These are phyloP conservation scores for Ophion ellenae DNA, from an alignment of 2,888 invertebrate genomes.

Conservation along the genomic window DNA sequence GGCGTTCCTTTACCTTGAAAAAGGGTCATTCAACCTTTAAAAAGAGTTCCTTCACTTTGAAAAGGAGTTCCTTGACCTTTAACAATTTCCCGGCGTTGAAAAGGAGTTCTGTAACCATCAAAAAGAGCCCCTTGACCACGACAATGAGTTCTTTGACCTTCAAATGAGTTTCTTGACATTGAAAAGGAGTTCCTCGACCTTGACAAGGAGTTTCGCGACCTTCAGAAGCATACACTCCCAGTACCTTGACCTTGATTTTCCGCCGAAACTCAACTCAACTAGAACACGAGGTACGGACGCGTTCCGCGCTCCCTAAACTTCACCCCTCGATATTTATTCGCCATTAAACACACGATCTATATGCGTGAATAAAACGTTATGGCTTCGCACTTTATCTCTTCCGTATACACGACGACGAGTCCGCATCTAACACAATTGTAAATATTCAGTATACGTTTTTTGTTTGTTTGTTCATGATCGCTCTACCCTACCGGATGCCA, in stretches of 20 bases:
- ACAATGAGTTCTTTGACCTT: neutral
- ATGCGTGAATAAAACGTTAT: constrained; percentile 57
- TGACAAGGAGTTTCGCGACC: neutral
- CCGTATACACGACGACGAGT: constrained; percentile 56
- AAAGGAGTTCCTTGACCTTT: neutral
- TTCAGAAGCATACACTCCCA: neutral
- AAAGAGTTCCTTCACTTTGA: neutral
- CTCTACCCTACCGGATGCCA: constrained; percentile 67
- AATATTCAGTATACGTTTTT: constrained; percentile 59
- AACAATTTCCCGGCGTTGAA: neutral
- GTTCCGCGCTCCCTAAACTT: constrained; percentile 33
- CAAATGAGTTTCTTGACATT: neutral
- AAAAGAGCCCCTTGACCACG: neutral
- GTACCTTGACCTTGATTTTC: neutral
- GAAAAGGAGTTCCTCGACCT: neutral
- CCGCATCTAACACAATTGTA: constrained; percentile 64
- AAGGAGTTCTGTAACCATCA: neutral
- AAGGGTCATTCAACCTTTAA: too few species aligned
- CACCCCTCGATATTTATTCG: constrained; percentile 15
- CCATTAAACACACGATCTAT: constrained; percentile 59
- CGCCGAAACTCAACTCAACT: constrained; percentile 14
- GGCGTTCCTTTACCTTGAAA: neutral
- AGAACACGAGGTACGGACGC: constrained; percentile 32
- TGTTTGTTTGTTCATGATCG: constrained; percentile 53
- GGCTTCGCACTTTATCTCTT: neutral